Evolutionary conservation across 2,113 vertebrate species (phyloP).

Genomic region (Bucco capensis): DNA sequence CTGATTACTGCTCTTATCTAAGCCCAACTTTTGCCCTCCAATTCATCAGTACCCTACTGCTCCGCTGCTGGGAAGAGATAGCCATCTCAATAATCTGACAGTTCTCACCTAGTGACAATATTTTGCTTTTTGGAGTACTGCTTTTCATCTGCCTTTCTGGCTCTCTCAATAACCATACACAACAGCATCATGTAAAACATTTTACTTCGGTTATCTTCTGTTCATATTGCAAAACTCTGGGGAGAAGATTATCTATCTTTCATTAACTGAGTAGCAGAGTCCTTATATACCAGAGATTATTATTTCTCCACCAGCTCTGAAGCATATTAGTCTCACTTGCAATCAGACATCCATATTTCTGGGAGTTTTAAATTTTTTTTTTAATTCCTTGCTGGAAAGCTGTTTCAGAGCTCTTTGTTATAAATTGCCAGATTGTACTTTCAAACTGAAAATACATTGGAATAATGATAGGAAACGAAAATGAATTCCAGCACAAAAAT

Average conservation of each 20-base stretch:
- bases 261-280: slow-evolving; percentile 27
- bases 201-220: slow-evolving; percentile 34
- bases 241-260: slow-evolving; percentile 28
- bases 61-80: background rate
- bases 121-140: background rate
- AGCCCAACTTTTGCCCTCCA: background rate
- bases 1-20: background rate
- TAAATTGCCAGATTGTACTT: slow-evolving; percentile 59
- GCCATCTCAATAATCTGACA: background rate
- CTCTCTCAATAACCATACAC: background rate
- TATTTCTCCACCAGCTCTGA: slow-evolving; percentile 1
- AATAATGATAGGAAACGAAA: slow-evolving; percentile 64
- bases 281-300: background rate
- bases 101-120: background rate
- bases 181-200: slow-evolving; percentile 19
- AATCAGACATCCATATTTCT: slow-evolving; percentile 56
- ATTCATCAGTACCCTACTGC: background rate
- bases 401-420: slow-evolving; percentile 45
- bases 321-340: slow-evolving; percentile 13
- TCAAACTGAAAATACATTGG: slow-evolving; percentile 8
- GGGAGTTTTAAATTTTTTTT: background rate
- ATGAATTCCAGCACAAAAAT: slow-evolving; percentile 66
- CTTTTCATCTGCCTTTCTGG: background rate
- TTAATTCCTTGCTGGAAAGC: slow-evolving; percentile 41
- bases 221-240: slow-evolving; percentile 19